These are phyloP conservation scores for Oceanites oceanicus DNA, from an alignment of 2,113 vertebrate species.

Conservation along the genomic window DNA sequence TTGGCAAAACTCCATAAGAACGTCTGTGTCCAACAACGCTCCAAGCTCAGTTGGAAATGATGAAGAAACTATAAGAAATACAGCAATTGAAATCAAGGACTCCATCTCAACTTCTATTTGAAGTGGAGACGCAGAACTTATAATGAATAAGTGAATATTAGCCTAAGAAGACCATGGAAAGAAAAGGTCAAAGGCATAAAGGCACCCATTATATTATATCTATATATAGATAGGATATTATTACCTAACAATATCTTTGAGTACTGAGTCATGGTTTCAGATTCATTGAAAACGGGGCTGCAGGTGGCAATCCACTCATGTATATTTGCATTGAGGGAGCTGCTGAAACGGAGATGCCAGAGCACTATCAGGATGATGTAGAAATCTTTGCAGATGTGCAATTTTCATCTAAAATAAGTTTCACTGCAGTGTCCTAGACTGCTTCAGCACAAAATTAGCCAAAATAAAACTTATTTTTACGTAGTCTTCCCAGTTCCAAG, in stretches of 20 bases:
- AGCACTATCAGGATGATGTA: background rate
- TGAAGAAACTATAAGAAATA: background rate
- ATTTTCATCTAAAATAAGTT: slow-evolving; percentile 41
- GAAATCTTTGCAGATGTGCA: slow-evolving; percentile 20
- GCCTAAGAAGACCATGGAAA: background rate
- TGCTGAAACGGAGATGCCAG: slow-evolving; percentile 29
- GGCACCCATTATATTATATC: background rate
- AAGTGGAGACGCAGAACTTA: background rate
- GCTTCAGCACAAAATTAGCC: background rate
- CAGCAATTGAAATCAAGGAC: background rate
- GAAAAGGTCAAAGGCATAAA: background rate
- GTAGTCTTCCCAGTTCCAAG: background rate
- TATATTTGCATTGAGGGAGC: background rate
- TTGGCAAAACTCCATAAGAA: background rate
- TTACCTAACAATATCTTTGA: background rate
- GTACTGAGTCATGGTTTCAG: background rate
- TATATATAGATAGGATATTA: background rate
- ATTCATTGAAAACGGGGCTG: background rate
- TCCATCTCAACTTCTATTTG: background rate
- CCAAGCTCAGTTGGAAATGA: background rate
- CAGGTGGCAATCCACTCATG: background rate
- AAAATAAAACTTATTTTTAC: background rate
- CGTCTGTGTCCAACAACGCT: background rate
- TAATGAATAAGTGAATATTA: background rate
- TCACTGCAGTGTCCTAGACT: background rate